These are phyloP conservation scores for Hemibagrus wyckioides DNA, from an alignment of 2,113 vertebrate genomes.

Conservation along the genomic window DNA sequence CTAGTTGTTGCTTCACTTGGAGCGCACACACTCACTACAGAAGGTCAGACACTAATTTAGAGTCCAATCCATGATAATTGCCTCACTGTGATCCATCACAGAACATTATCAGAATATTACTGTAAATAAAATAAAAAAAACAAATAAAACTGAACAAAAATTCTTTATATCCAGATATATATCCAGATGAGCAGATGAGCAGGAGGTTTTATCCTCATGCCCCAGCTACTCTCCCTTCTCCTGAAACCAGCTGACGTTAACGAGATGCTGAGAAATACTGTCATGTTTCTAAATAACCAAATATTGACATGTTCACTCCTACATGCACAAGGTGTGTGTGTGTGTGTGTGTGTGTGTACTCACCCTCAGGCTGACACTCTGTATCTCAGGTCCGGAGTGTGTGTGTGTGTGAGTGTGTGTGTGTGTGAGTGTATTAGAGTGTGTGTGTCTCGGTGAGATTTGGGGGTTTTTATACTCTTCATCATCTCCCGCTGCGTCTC, in stretches of 20 bases:
- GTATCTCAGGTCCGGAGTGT: constrained; percentile 57
- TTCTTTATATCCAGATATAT: no score
- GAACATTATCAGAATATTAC: neutral
- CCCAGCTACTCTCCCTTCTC: neutral
- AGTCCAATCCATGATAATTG: no score
- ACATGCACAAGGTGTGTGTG: neutral
- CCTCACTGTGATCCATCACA: neutral
- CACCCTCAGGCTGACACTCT: constrained; percentile 76
- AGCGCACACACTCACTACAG: neutral
- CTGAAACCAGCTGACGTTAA: neutral
- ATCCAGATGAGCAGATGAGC: neutral
- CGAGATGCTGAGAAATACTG: neutral
- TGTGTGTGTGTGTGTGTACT: constrained; percentile 39
- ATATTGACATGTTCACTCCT: neutral
- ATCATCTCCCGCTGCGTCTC: constrained; percentile 57
- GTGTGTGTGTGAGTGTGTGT: constrained; percentile 68
- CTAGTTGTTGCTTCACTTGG: neutral
- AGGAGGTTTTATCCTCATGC: neutral
- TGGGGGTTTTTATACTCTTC: constrained; percentile 7
- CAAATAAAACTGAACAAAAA: neutral
- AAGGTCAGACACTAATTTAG: neutral
- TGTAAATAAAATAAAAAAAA: neutral
- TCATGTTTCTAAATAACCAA: neutral
- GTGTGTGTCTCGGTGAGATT: constrained; percentile 60
- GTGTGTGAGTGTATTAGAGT: constrained; percentile 63